These are phyloP conservation scores for Drosophila hawaiiensis DNA, from an alignment of 2,888 invertebrate species.

Conservation along the genomic window DNA sequence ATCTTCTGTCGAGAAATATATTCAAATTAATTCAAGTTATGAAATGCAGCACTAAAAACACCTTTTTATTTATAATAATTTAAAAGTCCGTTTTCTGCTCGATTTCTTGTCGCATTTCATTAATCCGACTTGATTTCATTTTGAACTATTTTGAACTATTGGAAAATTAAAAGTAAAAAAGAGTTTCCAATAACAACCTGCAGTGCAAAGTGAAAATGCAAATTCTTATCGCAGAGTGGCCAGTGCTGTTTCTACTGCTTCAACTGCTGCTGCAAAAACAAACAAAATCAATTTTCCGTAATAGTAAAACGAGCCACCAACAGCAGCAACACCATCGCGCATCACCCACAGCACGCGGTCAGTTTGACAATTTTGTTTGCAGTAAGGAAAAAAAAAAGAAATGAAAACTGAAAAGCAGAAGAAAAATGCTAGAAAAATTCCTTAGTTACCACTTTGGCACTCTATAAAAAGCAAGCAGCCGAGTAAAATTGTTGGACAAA, in stretches of 20 bases:
- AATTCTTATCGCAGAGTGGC: conserved; percentile 60
- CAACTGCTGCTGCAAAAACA: conserved; percentile 43
- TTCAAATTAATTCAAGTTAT: not conserved
- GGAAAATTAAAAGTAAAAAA: conserved; percentile 50
- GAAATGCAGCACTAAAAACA: not conserved
- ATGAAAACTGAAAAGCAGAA: conserved; percentile 22
- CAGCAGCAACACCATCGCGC: not conserved
- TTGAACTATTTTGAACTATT: conserved; percentile 7
- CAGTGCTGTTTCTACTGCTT: conserved; percentile 31
- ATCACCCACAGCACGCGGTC: conserved; percentile 63
- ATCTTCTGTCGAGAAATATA: not conserved
- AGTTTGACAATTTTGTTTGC: conserved; percentile 49
- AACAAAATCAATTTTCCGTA: conserved; percentile 68
- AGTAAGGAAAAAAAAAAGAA: not conserved
- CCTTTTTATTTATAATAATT: not conserved
- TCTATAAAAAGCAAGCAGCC: conserved; percentile 65
- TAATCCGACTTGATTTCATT: not conserved
- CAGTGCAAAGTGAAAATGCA: conserved; percentile 39
- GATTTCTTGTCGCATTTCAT: not conserved
- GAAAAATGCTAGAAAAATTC: conserved; percentile 53
- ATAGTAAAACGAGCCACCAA: conserved; percentile 25
- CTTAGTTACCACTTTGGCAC: conserved; percentile 64
- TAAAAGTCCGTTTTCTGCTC: not conserved
- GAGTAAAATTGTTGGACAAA: conserved; percentile 35
- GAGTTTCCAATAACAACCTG: conserved; percentile 49